These are phyloP conservation scores for Gyps fulvus DNA, from an alignment of 2,113 vertebrate genomes.

Conservation along the genomic window DNA sequence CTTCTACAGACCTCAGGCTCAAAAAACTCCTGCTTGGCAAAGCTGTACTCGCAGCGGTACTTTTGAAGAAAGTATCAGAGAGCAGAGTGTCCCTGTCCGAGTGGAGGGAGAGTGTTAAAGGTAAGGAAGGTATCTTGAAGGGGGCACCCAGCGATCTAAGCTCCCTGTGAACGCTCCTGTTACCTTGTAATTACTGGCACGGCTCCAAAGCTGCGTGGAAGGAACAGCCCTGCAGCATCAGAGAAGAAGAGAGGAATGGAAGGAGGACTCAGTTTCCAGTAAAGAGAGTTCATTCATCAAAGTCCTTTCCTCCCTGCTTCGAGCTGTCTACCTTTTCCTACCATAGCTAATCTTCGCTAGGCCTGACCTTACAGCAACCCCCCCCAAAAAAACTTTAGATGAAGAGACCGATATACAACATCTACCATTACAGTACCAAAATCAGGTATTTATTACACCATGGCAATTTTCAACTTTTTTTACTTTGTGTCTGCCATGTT, in stretches of 20 bases:
- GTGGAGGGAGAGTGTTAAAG: not conserved
- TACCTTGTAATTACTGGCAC: fast-evolving
- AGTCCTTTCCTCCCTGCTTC: not conserved
- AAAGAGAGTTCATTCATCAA: not conserved
- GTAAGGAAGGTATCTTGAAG: not conserved
- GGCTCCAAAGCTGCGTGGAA: not conserved
- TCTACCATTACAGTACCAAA: not conserved
- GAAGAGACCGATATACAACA: not conserved
- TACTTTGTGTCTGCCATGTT: not conserved
- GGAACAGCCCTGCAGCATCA: not conserved
- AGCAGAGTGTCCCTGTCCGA: not conserved
- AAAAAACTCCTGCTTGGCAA: not conserved
- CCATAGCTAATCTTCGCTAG: not conserved
- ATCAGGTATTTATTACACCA: not conserved
- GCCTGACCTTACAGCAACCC: not conserved
- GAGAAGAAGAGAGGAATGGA: not conserved
- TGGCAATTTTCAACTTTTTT: not conserved
- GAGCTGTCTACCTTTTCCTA: not conserved
- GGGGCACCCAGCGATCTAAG: not conserved
- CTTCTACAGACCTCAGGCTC: not conserved
- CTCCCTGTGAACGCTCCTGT: not conserved
- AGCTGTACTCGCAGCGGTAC: not conserved
- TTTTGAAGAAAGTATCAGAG: not conserved
- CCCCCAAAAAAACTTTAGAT: not conserved
- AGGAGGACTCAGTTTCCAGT: not conserved